Evolutionary conservation across 2,113 vertebrate genomes (phyloP), one percentile per base, ranked within the genome.

Genomic region (Gavia stellata): DNA sequence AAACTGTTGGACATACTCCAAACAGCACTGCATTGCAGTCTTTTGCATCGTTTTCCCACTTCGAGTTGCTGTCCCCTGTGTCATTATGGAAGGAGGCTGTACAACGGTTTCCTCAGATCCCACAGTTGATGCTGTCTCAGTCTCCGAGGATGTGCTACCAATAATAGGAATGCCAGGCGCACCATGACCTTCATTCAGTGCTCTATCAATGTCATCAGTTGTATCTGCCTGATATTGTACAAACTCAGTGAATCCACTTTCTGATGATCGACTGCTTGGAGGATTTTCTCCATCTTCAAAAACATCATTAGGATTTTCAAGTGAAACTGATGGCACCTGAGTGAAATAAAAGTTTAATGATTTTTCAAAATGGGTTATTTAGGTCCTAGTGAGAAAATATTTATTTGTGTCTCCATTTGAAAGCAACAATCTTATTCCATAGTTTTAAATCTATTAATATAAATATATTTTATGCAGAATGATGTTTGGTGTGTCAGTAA

Each of bases 11-110:
- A 99, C 99, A 67, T 99, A 99, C 90, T 99, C 99, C 97, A 99
- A 95, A 93, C 99, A 99, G 97, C 98, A 98, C 98, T 99, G 99
- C 99, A 99, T 99, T 93, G 99, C 98, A 29, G 99, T 99, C 98
- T 99, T 99, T 79, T 99, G 99, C 95, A 98, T 94, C 1, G 98
- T 91, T 84, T 99, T 99, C 89, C 98, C 97, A 72, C 98, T 95
- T 40, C 81, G 97, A 53, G 96, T 77, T 74, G 97, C 91, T 59
- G 97, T 59, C 33, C 96, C 97, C 53, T 98, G 98, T 62, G 96
- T 66, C 61, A 83, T 61, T 36, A 81, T 3, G 47, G 97, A 97
- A 21, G 97, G 94, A 36, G 97, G 97, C 47, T 98, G 98, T 18
- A 98, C 86, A 52, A 98, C 58, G 14, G 98, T 97, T 45, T 98